A percentile compares a stretch with the other conserved stretches of the same genome.
Conservation (phyloP, 2,113 vertebrate species). For the Oreotragus oreotragus region DNA sequence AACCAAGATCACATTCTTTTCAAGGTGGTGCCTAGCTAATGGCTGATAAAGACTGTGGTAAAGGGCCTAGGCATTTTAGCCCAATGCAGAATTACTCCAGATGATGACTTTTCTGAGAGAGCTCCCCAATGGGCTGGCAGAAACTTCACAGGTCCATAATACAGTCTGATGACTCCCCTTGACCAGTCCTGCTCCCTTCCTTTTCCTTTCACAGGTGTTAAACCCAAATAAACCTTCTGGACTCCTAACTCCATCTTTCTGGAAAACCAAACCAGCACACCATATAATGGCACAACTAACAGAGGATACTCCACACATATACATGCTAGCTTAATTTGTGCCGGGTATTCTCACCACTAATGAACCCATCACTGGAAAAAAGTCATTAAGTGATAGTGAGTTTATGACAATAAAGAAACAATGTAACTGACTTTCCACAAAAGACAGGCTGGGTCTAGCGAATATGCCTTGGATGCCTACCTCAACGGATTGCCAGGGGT, state of each 20-base stretch:
- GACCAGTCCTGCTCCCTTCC: not conserved
- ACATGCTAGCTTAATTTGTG: not conserved
- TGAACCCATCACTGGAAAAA: not conserved
- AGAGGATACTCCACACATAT: not conserved
- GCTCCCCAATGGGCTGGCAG: not conserved
- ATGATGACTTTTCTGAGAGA: not conserved
- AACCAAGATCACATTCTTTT: not conserved
- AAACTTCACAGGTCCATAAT: not conserved
- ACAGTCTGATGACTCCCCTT: not conserved
- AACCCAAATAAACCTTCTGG: not conserved
- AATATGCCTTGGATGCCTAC: not conserved
- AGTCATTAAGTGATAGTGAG: not conserved
- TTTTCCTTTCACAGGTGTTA: not conserved
- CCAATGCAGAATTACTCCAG: not conserved
- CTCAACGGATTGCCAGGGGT: not conserved
- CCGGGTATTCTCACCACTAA: not conserved
- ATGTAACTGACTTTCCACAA: not conserved
- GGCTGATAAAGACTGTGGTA: not conserved
- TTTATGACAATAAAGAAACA: not conserved
- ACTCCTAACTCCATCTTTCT: not conserved
- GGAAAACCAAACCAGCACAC: not conserved
- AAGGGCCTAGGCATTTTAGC: not conserved
- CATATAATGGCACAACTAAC: not conserved
- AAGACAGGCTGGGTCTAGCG: not conserved
- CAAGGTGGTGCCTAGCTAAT: not conserved